Evolutionary conservation across 2,797 vertebrate genomes (phyloP).

Genomic region (Protosalanx chinensis): DNA sequence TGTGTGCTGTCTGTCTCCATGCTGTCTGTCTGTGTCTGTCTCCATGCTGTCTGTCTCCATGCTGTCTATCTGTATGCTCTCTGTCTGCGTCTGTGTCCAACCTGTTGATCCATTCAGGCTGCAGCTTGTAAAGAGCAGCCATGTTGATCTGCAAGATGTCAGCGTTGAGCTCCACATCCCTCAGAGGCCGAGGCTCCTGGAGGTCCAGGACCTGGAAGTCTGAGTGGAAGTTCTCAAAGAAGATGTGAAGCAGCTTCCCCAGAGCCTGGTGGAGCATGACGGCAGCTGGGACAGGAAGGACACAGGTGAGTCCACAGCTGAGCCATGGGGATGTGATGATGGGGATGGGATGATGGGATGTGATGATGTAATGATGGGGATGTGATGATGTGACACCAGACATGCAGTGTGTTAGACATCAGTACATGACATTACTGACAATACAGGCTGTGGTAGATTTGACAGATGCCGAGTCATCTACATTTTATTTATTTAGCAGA

Average conservation of each 20-base stretch:
- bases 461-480: no score
- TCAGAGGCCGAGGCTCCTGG: neutral
- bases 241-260: conserved; percentile 61
- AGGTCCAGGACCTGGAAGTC: conserved; percentile 51
- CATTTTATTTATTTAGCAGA: no score
- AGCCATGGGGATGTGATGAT: no score
- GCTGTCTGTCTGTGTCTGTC: neutral
- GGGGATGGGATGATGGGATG: no score
- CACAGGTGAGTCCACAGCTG: conserved; percentile 61
- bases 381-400: neutral
- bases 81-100: conserved; percentile 18
- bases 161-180: conserved; percentile 36
- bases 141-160: conserved; percentile 67
- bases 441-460: no score
- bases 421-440: no score
- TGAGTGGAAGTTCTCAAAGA: conserved; percentile 71
- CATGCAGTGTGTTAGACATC: neutral
- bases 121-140: conserved; percentile 62
- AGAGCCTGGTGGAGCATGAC: conserved; percentile 57
- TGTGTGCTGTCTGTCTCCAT: neutral
- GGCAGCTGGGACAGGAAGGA: conserved; percentile 46
- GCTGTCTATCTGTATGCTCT: neutral
- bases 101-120: conserved; percentile 55
- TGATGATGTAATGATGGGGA: no score
- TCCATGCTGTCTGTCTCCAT: no score